phyloP scores from a whole-genome alignment of 1,140 invertebrate species.

The Calosoma granatense region DNA sequence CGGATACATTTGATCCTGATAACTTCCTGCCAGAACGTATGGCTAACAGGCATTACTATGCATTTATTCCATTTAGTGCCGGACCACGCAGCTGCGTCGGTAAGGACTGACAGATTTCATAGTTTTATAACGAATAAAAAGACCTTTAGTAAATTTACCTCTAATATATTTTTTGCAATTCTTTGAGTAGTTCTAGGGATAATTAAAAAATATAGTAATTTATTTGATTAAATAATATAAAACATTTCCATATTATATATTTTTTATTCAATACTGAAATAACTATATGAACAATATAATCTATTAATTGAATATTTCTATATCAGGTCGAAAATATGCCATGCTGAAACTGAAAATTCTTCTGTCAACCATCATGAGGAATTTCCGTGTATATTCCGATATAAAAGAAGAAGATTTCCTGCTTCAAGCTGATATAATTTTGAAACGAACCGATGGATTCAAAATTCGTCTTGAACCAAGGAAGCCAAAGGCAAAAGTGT shows the following conservation, averaged over 20 bases:
- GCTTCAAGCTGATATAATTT: neutral
- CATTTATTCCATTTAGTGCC: slow-evolving; percentile 65
- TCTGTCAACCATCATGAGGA: neutral
- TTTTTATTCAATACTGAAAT: too few species aligned
- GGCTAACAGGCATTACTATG: slow-evolving; percentile 49
- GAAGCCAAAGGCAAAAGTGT: neutral
- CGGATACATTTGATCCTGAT: slow-evolving; percentile 64
- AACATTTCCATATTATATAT: too few species aligned
- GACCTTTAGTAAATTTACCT: neutral
- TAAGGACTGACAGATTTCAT: slow-evolving; percentile 22
- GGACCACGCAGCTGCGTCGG: slow-evolving; percentile 57
- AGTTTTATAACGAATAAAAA: neutral
- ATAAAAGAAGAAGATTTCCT: neutral
- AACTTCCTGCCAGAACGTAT: slow-evolving; percentile 58
- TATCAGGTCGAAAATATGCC: slow-evolving; percentile 49
- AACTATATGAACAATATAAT: too few species aligned
- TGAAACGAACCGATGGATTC: neutral
- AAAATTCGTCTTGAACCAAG: neutral
- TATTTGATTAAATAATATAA: too few species aligned
- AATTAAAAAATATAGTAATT: neutral
- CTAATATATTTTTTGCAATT: too few species aligned
- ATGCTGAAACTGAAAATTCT: slow-evolving; percentile 38
- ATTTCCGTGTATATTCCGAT: neutral
- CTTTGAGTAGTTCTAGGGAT: too few species aligned
- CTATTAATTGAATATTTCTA: too few species aligned